A percentile compares a stretch with the other conserved stretches of the same genome.
These are phyloP conservation scores for Drosophila formosana DNA, from an alignment of 2,888 invertebrate species.

Conservation along the genomic window DNA sequence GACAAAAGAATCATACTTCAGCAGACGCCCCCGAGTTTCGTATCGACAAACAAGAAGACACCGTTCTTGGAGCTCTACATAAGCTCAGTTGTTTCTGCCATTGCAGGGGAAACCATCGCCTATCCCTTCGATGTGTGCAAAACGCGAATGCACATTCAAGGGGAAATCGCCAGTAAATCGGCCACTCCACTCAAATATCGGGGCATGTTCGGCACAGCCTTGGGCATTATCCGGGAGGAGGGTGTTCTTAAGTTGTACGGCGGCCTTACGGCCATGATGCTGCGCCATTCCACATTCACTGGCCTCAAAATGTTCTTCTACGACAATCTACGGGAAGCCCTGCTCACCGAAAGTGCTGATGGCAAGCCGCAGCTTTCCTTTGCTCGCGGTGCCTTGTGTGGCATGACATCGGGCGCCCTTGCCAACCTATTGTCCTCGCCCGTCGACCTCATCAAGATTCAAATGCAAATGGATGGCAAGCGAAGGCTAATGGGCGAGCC, in stretches of 20 bases:
- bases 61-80: constrained; percentile 25
- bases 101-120: constrained; percentile 28
- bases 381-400: constrained; percentile 18
- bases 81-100: constrained; percentile 25
- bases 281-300: constrained; percentile 32
- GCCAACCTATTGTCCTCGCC: constrained; percentile 87
- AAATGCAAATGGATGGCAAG: constrained; percentile 95
- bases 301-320: constrained; percentile 39
- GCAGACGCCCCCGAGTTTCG: neutral
- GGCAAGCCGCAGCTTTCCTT: constrained; percentile 22
- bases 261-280: constrained; percentile 41
- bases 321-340: constrained; percentile 16
- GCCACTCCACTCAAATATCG: constrained; percentile 8
- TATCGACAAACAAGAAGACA: constrained; percentile 25
- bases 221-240: constrained; percentile 35
- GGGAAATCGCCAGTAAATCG: constrained; percentile 28
- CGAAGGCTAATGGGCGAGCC: constrained; percentile 91
- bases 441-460: constrained; percentile 95
- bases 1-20: neutral
- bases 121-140: constrained; percentile 51
- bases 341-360: constrained; percentile 11
- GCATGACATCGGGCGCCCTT: constrained; percentile 21
- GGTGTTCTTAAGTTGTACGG: constrained; percentile 37
- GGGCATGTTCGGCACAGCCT: constrained; percentile 27
- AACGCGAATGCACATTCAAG: constrained; percentile 46